Base-by-base conservation (phyloP, 2,888 invertebrate genomes). In the Auanema freiburgensis region DNA sequence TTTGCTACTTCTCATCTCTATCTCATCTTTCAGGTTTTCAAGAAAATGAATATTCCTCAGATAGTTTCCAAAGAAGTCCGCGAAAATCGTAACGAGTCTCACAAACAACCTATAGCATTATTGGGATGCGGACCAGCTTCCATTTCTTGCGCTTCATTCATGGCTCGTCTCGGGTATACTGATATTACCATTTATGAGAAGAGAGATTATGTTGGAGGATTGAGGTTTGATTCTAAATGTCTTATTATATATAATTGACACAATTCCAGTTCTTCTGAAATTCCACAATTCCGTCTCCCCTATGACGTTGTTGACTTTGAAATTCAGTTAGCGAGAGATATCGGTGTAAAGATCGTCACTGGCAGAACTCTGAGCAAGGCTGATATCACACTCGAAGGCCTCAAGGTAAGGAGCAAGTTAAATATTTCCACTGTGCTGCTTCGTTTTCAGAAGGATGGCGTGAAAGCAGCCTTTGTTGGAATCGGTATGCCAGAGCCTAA, bases 111-210 rank as follows among this genome's bases (percentile, higher is more conserved):
- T 21, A 91, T 98, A 56, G 93, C 91, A 0, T 84, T 98, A 33
- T 83, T 97, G 8, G 96, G 98, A 0, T 95, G 93, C 69, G 98
- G 98, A 0, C 97, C 98, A 0, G 94, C 97, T 3, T 93, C 93
- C 10, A 88, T 96, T 60, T 95, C 95, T 11, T 97, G 97, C 83
- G 96, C 95, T 1, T 94, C 96, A 16, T 98, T 93, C 86, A 87
- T 98, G 18, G 96, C 91, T 0, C 88, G 98, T 23, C 87, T 98
- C 16, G 98, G 98, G 0, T 98, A 98, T 84, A 89, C 89, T 8
- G 87, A 96, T 81, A 86, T 98, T 23, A 93, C 92, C 0, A 90
- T 98, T 68, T 97, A 91, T 85, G 98, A 98, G 85, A 93, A 91
- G 84, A 88, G 91, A 77, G 85, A 88, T 1, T 93, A 89, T 83